These are phyloP conservation scores for Zalophus californianus DNA, from an alignment of 2,797 vertebrate species.

Conservation along the genomic window DNA sequence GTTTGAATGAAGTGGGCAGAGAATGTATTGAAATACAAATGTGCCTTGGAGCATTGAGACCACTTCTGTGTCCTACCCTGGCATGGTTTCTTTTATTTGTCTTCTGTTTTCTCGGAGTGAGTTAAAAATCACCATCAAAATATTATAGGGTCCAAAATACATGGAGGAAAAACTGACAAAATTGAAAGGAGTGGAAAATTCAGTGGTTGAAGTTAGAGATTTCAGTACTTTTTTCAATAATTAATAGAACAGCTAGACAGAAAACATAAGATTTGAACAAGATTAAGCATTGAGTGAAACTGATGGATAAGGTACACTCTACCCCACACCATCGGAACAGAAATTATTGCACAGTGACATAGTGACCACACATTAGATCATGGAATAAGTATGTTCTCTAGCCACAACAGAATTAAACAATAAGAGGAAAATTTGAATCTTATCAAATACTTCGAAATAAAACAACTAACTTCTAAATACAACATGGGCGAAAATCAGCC, in stretches of 20 bases:
- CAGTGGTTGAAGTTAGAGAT: not conserved
- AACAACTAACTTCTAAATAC: not conserved
- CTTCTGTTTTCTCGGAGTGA: not conserved
- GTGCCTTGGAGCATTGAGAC: not conserved
- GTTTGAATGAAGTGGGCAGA: not conserved
- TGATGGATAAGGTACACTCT: not conserved
- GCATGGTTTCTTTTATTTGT: not conserved
- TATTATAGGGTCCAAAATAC: not conserved
- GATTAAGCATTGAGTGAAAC: not conserved
- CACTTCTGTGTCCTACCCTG: not conserved
- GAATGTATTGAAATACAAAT: not conserved
- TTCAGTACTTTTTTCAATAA: not conserved
- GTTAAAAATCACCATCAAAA: not conserved
- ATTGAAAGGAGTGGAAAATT: not conserved
- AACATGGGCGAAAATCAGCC: not conserved
- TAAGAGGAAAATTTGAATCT: not conserved
- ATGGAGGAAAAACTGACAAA: not conserved
- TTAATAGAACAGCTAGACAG: not conserved
- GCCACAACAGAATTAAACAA: not conserved
- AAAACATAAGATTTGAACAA: not conserved
- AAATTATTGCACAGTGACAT: not conserved
- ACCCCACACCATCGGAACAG: not conserved
- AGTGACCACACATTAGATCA: not conserved
- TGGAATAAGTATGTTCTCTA: not conserved
- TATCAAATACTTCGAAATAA: not conserved